phyloP scores from a whole-genome alignment of 2,888 invertebrate species.

The Tipula unca region DNA sequence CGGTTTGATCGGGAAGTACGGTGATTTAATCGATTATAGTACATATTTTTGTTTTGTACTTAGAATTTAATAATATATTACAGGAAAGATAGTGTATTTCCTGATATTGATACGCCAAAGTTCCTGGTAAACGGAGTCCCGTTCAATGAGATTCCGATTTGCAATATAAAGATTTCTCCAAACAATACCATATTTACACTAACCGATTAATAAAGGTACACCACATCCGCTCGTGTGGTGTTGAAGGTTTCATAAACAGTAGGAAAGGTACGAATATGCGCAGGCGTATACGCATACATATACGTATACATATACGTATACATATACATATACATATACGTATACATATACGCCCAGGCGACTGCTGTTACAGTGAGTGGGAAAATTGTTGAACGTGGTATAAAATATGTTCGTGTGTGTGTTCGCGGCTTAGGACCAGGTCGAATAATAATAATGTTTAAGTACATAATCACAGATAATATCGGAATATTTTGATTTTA shows the following conservation, averaged over 20 bases:
- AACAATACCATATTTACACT: slow-evolving; percentile 84
- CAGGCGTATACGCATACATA: too few species aligned
- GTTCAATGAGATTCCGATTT: slow-evolving; percentile 72
- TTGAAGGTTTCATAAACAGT: slow-evolving; percentile 91
- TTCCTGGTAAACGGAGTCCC: slow-evolving; percentile 64
- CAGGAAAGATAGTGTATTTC: slow-evolving; percentile 63
- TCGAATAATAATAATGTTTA: slow-evolving; percentile 47
- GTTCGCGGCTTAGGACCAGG: slow-evolving; percentile 84
- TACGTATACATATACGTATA: too few species aligned
- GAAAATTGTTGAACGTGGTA: slow-evolving; percentile 64
- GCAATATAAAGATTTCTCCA: slow-evolving; percentile 68
- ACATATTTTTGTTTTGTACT: neutral
- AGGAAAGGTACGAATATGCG: slow-evolving; percentile 94
- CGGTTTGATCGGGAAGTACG: slow-evolving; percentile 51
- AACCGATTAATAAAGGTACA: slow-evolving; percentile 56
- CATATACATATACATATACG: too few species aligned
- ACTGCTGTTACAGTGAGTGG: slow-evolving; percentile 72
- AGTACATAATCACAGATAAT: too few species aligned
- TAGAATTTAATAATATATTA: slow-evolving; percentile 31
- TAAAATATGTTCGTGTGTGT: slow-evolving; percentile 65
- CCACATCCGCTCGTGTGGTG: slow-evolving; percentile 68
- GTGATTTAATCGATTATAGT: too few species aligned
- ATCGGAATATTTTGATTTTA: slow-evolving; percentile 41
- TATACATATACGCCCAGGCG: too few species aligned
- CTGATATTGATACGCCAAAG: slow-evolving; percentile 62